Conservation (phyloP, 1,140 invertebrate species). For the Tenebrio molitor region DNA sequence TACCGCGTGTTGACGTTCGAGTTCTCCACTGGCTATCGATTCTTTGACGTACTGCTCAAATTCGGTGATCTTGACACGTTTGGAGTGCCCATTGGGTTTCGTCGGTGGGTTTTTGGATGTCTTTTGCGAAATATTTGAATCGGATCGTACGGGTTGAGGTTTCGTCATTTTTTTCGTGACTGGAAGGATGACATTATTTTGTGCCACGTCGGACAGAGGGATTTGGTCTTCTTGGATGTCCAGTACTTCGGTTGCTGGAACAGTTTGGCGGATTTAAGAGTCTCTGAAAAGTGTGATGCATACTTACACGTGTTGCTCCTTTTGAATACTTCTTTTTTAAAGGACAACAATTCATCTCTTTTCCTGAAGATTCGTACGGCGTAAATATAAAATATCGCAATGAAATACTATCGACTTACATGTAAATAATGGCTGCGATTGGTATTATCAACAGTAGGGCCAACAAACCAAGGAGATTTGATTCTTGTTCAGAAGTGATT, state of each 20-base stretch:
- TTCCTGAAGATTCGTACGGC: no score
- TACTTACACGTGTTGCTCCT: background rate
- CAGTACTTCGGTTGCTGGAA: background rate
- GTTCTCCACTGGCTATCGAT: conserved; percentile 45
- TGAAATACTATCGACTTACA: background rate
- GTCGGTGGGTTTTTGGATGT: background rate
- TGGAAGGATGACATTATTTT: background rate
- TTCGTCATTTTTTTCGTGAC: background rate
- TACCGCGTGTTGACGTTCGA: conserved; percentile 47
- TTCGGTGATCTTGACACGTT: conserved; percentile 46
- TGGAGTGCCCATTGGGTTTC: conserved; percentile 18
- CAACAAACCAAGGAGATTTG: background rate
- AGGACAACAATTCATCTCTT: background rate
- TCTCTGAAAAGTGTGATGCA: background rate
- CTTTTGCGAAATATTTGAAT: background rate
- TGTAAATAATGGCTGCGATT: background rate
- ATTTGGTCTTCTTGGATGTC: conserved; percentile 1
- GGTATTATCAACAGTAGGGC: conserved; percentile 6
- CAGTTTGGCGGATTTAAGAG: background rate
- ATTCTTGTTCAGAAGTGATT: background rate
- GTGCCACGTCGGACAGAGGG: background rate
- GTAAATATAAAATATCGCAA: background rate
- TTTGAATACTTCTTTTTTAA: background rate
- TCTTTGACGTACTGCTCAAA: conserved; percentile 49
- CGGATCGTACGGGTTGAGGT: background rate